phyloP scores from a whole-genome alignment of 1,140 invertebrate genomes.

The Drosophila parabipectinata region DNA sequence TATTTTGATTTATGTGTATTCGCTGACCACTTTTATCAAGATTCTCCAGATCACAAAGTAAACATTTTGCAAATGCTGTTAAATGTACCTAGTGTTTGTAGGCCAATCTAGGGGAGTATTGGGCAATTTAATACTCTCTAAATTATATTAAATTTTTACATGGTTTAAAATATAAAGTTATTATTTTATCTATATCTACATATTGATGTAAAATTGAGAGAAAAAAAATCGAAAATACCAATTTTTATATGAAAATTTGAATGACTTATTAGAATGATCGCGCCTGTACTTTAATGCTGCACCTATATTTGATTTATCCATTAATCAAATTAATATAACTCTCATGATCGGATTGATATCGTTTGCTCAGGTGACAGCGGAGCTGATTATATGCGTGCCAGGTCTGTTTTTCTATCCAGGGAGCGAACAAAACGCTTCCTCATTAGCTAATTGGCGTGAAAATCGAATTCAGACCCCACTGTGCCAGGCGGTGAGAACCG shows the following conservation, averaged over 20 bases:
- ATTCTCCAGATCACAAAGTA: slow-evolving; percentile 31
- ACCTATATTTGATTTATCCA: slow-evolving; percentile 39
- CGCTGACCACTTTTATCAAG: slow-evolving; percentile 27
- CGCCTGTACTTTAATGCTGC: slow-evolving; percentile 16
- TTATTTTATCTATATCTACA: too few species aligned
- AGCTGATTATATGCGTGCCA: slow-evolving; percentile 52
- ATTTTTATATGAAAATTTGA: too few species aligned
- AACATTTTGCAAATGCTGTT: slow-evolving; percentile 20
- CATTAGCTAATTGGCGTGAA: slow-evolving; percentile 79
- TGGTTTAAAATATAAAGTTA: too few species aligned
- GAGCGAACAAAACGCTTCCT: slow-evolving; percentile 59
- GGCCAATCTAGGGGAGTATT: neutral
- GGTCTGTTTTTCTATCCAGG: slow-evolving; percentile 13
- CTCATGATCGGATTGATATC: slow-evolving; percentile 48
- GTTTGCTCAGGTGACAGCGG: slow-evolving; percentile 57
- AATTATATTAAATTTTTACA: neutral
- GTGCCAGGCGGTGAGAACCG: slow-evolving; percentile 55
- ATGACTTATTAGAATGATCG: neutral
- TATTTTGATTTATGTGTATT: slow-evolving; percentile 34
- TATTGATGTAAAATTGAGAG: too few species aligned
- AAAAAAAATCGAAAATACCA: too few species aligned
- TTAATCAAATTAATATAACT: slow-evolving; percentile 55
- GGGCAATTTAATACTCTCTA: slow-evolving; percentile 6
- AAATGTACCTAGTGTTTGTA: neutral
- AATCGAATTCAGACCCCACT: slow-evolving; percentile 54